These are phyloP conservation scores for Mustela nigripes DNA, from an alignment of 2,113 vertebrate species.

Conservation along the genomic window DNA sequence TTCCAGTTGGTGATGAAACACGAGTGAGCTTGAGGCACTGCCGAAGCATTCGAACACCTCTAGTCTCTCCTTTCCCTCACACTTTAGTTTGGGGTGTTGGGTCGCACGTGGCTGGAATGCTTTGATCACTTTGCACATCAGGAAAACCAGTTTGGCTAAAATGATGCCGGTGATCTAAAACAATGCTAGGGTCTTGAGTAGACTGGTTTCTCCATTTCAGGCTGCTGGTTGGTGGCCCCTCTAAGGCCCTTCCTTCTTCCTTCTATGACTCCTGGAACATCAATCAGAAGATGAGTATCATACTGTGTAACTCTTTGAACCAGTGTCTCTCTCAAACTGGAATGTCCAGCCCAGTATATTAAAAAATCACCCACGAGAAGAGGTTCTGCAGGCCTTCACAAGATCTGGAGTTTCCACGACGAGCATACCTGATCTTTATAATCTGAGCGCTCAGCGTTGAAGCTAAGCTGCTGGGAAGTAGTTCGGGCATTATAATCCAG, in stretches of 20 bases:
- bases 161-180: constrained; percentile 87
- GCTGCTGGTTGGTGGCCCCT: constrained; percentile 87
- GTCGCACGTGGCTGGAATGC: constrained; percentile 80
- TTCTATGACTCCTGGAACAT: constrained; percentile 86
- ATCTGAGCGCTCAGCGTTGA: constrained; percentile 99
- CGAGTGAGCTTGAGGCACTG: constrained; percentile 86
- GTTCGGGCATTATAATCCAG: constrained; percentile 99
- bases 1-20: constrained; percentile 86
- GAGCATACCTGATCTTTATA: constrained; percentile 99
- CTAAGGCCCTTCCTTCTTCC: constrained; percentile 84
- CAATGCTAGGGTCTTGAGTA: constrained; percentile 85
- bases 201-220: constrained; percentile 86
- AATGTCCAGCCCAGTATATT: constrained; percentile 85
- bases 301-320: constrained; percentile 87
- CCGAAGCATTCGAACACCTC: constrained; percentile 87
- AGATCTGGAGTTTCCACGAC: constrained; percentile 99
- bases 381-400: constrained; percentile 90
- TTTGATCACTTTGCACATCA: constrained; percentile 87
- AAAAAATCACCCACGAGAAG: constrained; percentile 80
- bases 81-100: constrained; percentile 63
- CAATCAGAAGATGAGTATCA: constrained; percentile 86
- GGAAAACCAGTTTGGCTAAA: constrained; percentile 81
- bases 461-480: constrained; percentile 98
- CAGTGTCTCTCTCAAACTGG: constrained; percentile 90
- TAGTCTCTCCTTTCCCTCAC: constrained; percentile 76